Evolutionary conservation across 2,113 vertebrate species (phyloP), one percentile per base, ranked within the genome.

Genomic region (Theristicus caerulescens): DNA sequence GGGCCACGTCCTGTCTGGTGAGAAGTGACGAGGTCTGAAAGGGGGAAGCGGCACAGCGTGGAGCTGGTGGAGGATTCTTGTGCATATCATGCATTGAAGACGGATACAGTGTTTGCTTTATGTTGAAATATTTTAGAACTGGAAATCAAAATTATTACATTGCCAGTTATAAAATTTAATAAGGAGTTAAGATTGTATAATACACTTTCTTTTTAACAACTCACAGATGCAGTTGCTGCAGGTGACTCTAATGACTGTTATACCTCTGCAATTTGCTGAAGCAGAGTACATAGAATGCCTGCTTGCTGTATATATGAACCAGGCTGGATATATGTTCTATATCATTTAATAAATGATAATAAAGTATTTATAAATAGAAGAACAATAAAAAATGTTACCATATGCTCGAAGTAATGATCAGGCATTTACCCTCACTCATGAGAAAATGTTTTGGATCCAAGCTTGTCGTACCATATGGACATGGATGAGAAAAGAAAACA

Each of bases 361-460:
- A 86, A 97, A 70, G 32, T 83, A 91, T 94, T 97, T 95, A 91
- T 95, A 93, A 90, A 95, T 61, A 96, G 65, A 92, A 96, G 59
- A 92, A 93, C 46, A 90, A 96, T 94, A 86, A 85, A 92, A 95
- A 96, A 76, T 64, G 34, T 54, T 93, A 73, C 87, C 89, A 92
- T 90, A 91, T 88, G 82, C 66, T 96, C 80, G 67, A 91, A 95
- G 79, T 73, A 95, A 83, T 76, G 80, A 96, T 96, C 54, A 91
- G 72, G 38, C 70, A 58, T 82, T 97, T 96, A 82, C 64, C 59
- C 71, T 90, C 27, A 76, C 49, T 94, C 82, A 66, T 52, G 78
- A 92, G 83, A 86, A 78, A 96, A 73, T 61, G 38, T 76, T 97
- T 91, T 90, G 81, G 73, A 91, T 93, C 36, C 15, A 76, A 69